Conservation (phyloP, 1,140 invertebrate species). For the Cydia amplana region DNA sequence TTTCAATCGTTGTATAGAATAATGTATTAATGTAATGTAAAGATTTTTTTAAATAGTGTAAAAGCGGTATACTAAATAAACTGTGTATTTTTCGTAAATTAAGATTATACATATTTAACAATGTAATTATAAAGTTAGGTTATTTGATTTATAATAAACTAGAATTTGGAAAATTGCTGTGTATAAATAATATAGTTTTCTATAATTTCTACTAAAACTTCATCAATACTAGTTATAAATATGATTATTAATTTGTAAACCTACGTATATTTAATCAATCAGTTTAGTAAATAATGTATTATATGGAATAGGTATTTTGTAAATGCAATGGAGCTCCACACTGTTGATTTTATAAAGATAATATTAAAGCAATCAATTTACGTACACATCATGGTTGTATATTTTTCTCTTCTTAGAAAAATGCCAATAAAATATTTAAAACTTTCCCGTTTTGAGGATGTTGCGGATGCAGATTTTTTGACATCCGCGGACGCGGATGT, state of each 20-base stretch:
- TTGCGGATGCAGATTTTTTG: too few relatives aligned
- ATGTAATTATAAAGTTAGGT: too few relatives aligned
- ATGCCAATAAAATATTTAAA: too few relatives aligned
- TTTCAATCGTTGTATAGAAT: constrained; percentile 7
- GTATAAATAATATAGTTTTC: too few relatives aligned
- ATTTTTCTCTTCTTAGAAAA: background rate
- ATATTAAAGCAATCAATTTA: background rate
- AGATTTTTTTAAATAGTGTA: constrained; percentile 22
- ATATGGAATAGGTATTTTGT: too few relatives aligned
- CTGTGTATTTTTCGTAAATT: background rate
- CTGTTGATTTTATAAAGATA: background rate
- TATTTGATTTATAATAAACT: too few relatives aligned
- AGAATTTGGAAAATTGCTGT: too few relatives aligned
- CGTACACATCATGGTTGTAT: background rate
- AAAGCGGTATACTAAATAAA: constrained; percentile 15
- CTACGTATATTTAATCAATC: background rate
- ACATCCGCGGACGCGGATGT: too few relatives aligned
- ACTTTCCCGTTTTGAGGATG: too few relatives aligned
- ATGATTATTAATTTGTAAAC: constrained; percentile 7
- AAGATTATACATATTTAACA: background rate
- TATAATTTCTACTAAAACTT: background rate
- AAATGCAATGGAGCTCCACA: background rate
- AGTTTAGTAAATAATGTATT: background rate
- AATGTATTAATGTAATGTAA: background rate
- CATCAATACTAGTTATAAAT: background rate